Base-by-base conservation (phyloP, 2,888 invertebrate genomes). In the Synanthedon formicaeformis region DNA sequence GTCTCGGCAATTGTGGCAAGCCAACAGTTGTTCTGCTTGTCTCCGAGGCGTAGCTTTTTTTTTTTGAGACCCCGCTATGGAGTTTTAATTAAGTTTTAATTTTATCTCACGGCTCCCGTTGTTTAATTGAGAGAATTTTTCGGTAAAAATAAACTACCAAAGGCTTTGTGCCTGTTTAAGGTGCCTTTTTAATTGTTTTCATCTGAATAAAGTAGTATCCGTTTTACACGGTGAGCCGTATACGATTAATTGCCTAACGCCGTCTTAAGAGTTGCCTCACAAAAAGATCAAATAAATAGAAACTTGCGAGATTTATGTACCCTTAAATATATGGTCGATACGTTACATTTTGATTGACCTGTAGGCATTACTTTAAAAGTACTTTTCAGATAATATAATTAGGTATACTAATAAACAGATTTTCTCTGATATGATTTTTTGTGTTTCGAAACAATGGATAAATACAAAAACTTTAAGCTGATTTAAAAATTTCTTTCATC, bases 71-170 rank as follows among this genome's bases (percentile, higher is more conserved):
- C 57, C 69, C 67, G 65, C 75, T 80, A 81, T 80, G 71, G 78
- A 76, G 72, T 75, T 84, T 85, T 85, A 83, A 85, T 84, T 84
- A 84, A 84, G 78, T 78, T 82, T 83, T 82, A 84, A 84, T 82
- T 81, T 81, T 83, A 82, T 84, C 84, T 79, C 64, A 58, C 66
- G 67, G 77, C 79, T 78, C 71, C 82, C 60, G 79, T 78, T 76
- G 71, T 73, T 73, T 72, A 75, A 75, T 76, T 77, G 71, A 71
- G 68, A 63, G 69, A 60, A 64, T 71, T 67, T 72, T 73, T 67
- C 62, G 67, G 62, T 63, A 14, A 16, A 49, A 45, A 13, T 13
- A 45, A 45, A 45, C n/a, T 13, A 49, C 11, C 61, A 67, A 63
- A 74, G 73, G 72, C 71, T 67, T 65, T 59, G 64, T 64, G 12